These are phyloP conservation scores for Ceratitis capitata DNA, from an alignment of 1,140 invertebrate genomes.

Conservation along the genomic window DNA sequence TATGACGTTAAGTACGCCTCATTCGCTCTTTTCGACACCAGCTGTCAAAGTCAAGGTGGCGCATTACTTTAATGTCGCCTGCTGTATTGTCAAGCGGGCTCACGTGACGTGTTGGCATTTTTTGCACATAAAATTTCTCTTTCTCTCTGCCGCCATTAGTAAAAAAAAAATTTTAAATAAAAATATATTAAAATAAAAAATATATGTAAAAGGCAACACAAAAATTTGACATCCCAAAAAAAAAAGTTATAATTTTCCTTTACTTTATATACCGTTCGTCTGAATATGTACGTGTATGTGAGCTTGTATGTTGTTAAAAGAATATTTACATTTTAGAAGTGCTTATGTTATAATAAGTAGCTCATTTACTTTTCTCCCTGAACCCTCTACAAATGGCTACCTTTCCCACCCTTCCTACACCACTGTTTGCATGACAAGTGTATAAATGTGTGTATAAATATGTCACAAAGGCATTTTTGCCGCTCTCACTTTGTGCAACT, in stretches of 20 bases:
- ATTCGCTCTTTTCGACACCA: slow-evolving; percentile 11
- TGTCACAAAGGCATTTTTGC: neutral
- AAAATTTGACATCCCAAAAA: neutral
- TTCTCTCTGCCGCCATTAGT: too few species aligned
- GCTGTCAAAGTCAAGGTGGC: neutral
- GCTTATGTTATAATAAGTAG: slow-evolving; percentile 8
- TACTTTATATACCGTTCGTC: neutral
- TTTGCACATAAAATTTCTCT: neutral
- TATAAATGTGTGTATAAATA: neutral
- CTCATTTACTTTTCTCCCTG: neutral
- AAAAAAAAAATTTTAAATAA: too few species aligned
- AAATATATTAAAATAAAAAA: too few species aligned
- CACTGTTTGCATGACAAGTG: neutral
- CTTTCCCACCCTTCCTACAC: neutral
- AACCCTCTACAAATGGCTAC: neutral
- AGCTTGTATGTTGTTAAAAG: too few species aligned
- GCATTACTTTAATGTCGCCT: slow-evolving; percentile 39
- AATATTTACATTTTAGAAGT: neutral
- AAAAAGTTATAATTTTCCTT: neutral
- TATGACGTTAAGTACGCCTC: neutral
- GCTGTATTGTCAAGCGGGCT: neutral
- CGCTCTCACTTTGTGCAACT: neutral
- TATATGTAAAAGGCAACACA: too few species aligned
- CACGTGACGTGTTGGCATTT: neutral
- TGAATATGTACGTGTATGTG: neutral